phyloP scores from a whole-genome alignment of 2,888 invertebrate species.

The Drosophila crucigera region DNA sequence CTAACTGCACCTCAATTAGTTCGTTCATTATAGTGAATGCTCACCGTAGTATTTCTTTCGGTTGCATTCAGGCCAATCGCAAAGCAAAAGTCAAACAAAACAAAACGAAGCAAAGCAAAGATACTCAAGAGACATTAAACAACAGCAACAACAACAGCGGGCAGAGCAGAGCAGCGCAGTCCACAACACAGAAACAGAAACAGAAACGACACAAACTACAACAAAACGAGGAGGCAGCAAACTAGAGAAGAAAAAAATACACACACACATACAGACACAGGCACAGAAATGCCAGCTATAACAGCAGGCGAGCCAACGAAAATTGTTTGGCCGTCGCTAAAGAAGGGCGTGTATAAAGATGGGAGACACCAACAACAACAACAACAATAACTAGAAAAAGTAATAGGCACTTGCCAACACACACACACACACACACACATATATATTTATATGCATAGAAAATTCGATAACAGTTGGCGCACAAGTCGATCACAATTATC shows the following conservation, averaged over 20 bases:
- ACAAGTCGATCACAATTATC: slow-evolving; percentile 30
- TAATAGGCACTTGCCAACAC: slow-evolving; percentile 31
- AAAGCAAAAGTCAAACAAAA: slow-evolving; percentile 52
- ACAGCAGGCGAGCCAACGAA: slow-evolving; percentile 38
- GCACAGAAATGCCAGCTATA: slow-evolving; percentile 12
- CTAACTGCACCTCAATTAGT: slow-evolving; percentile 39
- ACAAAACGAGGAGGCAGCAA: slow-evolving; percentile 46
- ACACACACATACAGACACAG: background rate
- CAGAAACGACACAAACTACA: slow-evolving; percentile 51
- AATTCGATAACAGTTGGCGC: slow-evolving; percentile 32
- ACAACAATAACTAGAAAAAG: slow-evolving; percentile 7
- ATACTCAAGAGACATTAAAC: slow-evolving; percentile 56
- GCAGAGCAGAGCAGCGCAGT: slow-evolving; percentile 19
- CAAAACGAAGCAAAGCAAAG: slow-evolving; percentile 43
- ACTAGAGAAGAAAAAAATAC: slow-evolving; percentile 11
- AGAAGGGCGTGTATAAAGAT: slow-evolving; percentile 52
- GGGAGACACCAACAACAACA: slow-evolving; percentile 17
- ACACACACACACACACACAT: background rate
- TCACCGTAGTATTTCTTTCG: slow-evolving; percentile 22
- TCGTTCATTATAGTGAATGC: slow-evolving; percentile 45
- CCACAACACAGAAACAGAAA: slow-evolving; percentile 37
- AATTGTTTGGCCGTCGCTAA: slow-evolving; percentile 35
- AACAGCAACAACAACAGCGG: slow-evolving; percentile 23
- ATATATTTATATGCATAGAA: background rate
- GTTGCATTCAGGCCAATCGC: slow-evolving; percentile 83